Evolutionary conservation across 1,140 invertebrate genomes (phyloP), one percentile per base, ranked within the genome.

Genomic region (Aphelenchoides besseyi): DNA sequence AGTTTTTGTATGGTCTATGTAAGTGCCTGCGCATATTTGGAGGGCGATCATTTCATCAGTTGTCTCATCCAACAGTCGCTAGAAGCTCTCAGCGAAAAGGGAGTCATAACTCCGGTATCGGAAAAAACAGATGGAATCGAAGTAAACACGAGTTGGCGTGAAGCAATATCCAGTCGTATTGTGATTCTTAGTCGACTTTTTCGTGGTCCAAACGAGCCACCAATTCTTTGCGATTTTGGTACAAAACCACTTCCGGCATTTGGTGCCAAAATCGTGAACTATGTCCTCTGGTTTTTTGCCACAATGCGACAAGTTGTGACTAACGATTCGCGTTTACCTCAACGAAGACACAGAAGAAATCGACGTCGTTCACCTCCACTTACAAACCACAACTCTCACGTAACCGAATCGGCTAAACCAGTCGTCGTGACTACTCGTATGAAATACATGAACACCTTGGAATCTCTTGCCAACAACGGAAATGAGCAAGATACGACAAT

Each of bases 11-110:
- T 92, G 9, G 79, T 90, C 33, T 89, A 90, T 62, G 88, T 91
- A 12, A 77, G 91, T 1, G 86, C 90, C 0, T 88, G 90, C 37
- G 89, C 91, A 0, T 89, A 91, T 70, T 87, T 93, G 53, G 92
- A 88, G 82, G 90, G 90, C 1, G 90, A 92, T 79, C 87, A 89
- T 33, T 59, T 59, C 55, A 59, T 59, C 18, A 59, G 41, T 23
- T 48, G 41, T 23, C 12, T 48, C 41, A 48, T 48, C 41, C 55
- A 59, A 59, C 55, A 59, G 23, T 59, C 5, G 12, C 55, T 18
- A 23, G 55, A 59, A 28, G 16, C 55, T 28, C 16, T 33, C 5
- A 59, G 32, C 18, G 55, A 59, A 33, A 59, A 59, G 18, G 32
- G 23, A 8, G 55, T 12, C 5, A 5, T 18, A 29, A 28, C 55